Conservation (phyloP, 2,888 invertebrate genomes). For the Metacarcinus magister region DNA sequence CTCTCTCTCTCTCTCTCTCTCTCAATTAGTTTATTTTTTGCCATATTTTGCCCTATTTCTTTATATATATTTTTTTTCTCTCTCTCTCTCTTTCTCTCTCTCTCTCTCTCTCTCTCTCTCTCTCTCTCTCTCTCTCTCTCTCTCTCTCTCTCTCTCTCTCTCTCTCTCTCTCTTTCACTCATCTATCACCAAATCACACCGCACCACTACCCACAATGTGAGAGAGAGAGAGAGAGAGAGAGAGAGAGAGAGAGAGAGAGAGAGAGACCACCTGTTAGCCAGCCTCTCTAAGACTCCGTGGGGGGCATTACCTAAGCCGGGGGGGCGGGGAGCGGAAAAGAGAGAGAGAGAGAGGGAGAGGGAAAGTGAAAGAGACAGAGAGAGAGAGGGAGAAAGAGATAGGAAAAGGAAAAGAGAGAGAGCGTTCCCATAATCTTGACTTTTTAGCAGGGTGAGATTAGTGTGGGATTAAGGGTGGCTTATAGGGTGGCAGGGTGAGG, state of each 20-base stretch:
- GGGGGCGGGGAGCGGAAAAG: not conserved
- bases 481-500: not conserved
- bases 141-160: slow-evolving; percentile 28
- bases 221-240: slow-evolving; percentile 62
- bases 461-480: slow-evolving; percentile 62
- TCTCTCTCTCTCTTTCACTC: not conserved
- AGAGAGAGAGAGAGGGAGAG: not conserved
- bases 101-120: slow-evolving; percentile 52
- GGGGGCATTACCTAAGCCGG: not conserved
- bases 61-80: not conserved
- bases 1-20: slow-evolving; percentile 47
- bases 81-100: not conserved
- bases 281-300: not conserved
- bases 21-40: not conserved
- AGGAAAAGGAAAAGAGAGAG: not conserved
- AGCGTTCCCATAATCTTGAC: slow-evolving; percentile 69
- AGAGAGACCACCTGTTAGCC: slow-evolving; percentile 45
- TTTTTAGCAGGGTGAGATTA: slow-evolving; percentile 70
- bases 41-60: not conserved
- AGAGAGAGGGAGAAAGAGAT: slow-evolving; percentile 3
- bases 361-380: slow-evolving; percentile 44
- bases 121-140: slow-evolving; percentile 50
- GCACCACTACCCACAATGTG: not conserved
- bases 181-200: not conserved
- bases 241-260: slow-evolving; percentile 56